Percentiles rank a stretch among this genome's conserved stretches.
Evolutionary conservation across 2,797 vertebrate species (phyloP).

Genomic region (Monodelphis domestica): DNA sequence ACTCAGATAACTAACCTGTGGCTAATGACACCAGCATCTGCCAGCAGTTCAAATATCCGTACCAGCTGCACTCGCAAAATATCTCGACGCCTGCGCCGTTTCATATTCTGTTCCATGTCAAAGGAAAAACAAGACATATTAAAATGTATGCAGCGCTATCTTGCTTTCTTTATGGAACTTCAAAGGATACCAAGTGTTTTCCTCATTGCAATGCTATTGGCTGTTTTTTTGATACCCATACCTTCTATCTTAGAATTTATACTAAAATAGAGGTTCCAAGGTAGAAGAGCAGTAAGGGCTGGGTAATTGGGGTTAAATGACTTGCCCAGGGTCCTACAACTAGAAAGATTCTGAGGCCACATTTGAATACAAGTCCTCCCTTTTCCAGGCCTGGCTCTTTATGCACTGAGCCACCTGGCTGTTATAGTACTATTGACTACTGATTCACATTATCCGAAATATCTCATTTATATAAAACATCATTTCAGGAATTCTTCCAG

Average conservation of each 20-base stretch:
- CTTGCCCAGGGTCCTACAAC: too few species aligned
- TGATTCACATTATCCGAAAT: neutral
- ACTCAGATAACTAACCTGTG: conserved; percentile 90
- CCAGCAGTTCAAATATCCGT: conserved; percentile 98
- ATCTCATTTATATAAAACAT: neutral
- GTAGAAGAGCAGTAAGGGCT: too few species aligned
- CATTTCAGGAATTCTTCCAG: neutral
- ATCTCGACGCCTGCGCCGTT: conserved; percentile 98
- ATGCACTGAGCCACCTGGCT: too few species aligned
- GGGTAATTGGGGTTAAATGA: too few species aligned
- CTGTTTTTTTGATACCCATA: too few species aligned
- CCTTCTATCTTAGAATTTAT: too few species aligned
- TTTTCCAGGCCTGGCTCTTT: too few species aligned
- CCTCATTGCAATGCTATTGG: neutral
- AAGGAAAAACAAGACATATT: conserved; percentile 59
- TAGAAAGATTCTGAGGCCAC: too few species aligned
- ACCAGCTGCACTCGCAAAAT: conserved; percentile 99
- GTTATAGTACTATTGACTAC: too few species aligned
- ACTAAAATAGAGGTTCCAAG: too few species aligned
- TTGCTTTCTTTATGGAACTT: neutral
- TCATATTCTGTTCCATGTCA: conserved; percentile 92
- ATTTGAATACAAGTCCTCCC: too few species aligned
- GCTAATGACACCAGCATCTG: conserved; percentile 98
- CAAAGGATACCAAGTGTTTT: neutral
- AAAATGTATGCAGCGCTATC: neutral